Evolutionary conservation across 1,140 invertebrate genomes (phyloP), one percentile per base, ranked within the genome.

Genomic region (Helicoverpa zea): DNA sequence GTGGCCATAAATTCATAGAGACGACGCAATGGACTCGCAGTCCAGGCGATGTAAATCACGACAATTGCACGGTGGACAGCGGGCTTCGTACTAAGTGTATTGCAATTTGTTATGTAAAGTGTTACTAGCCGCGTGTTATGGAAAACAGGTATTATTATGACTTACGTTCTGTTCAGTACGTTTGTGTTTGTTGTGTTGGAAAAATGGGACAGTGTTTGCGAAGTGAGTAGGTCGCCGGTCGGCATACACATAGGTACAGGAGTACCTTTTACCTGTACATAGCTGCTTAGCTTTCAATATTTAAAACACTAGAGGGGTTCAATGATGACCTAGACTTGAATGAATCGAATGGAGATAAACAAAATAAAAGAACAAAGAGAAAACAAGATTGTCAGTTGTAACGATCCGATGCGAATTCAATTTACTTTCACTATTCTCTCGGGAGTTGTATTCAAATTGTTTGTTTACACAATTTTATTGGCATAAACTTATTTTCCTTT

Each of bases 1-100:
- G n/a, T 35, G 70, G 5, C 52, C 18, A 73, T 73, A 73, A 43
- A 58, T 43, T 73, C 70, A 73, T 35, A 56, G 11, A 56, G 52
- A 43, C 51, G 85, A 84, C 23, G 64, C 43, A 68, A 68, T 75
- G 30, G 59, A 51, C 59, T 16, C 43, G n/a, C 13, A 76, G 47
- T 51, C 81, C 80, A 85, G 89, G 88, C 84, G 89, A 91, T 88
- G 86, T 81, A 87, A 86, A 88, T 91, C 83, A 86, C 84, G 83
- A 83, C 85, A 83, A 84, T 81, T 84, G 82, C 61, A 73, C 61
- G 13, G 23, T 70, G 49, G 47, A 72, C 64, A 66, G 59, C 23
- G n/a, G 49, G 47, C 75, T 64, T 64, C 47, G 49, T 72, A 72
- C 68, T 61, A 77, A 66, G 54, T 75, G 70, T 30, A 73, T 23